Percentiles rank a stretch among this genome's conserved stretches.
Conservation (phyloP, 1,140 invertebrate genomes). For the Pseudomyrmex pallidus region DNA sequence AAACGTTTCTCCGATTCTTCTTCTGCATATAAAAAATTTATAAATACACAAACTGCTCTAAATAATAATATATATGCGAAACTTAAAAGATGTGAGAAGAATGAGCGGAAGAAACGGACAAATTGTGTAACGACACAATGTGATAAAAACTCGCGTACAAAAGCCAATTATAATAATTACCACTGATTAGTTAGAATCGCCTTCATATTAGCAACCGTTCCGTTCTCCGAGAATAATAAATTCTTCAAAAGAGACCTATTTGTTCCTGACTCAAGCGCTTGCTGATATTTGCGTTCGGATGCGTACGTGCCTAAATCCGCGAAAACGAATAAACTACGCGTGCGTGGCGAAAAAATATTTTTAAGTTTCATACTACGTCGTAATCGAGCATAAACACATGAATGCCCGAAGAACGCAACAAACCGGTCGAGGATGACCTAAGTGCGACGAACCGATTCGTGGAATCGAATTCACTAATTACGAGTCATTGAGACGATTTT, state of each 20-base stretch:
- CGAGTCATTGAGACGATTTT: slow-evolving; percentile 42
- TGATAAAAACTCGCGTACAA: not conserved
- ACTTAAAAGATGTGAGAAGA: not conserved
- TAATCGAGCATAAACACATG: slow-evolving; percentile 4
- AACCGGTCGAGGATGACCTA: slow-evolving; percentile 24
- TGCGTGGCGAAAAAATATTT: slow-evolving; percentile 48
- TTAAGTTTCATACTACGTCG: slow-evolving; percentile 6
- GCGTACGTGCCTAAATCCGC: slow-evolving; percentile 46
- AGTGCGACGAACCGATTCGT: slow-evolving; percentile 14
- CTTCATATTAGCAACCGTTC: no score
- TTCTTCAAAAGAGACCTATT: slow-evolving; percentile 3
- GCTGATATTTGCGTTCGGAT: slow-evolving; percentile 29
- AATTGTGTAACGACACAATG: not conserved
- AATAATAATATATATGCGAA: not conserved
- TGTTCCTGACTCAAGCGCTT: slow-evolving; percentile 6
- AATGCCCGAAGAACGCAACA: slow-evolving; percentile 3
- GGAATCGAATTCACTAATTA: slow-evolving; percentile 52
- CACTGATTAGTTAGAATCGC: not conserved
- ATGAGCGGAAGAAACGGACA: not conserved
- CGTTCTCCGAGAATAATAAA: not conserved
- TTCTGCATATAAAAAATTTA: no score
- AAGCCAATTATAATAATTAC: not conserved
- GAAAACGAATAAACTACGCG: slow-evolving; percentile 41
- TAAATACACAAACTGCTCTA: no score
- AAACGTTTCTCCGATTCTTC: no score